These are phyloP conservation scores for Hippocampus barbouri DNA, from an alignment of 2,113 vertebrate genomes.

Conservation along the genomic window DNA sequence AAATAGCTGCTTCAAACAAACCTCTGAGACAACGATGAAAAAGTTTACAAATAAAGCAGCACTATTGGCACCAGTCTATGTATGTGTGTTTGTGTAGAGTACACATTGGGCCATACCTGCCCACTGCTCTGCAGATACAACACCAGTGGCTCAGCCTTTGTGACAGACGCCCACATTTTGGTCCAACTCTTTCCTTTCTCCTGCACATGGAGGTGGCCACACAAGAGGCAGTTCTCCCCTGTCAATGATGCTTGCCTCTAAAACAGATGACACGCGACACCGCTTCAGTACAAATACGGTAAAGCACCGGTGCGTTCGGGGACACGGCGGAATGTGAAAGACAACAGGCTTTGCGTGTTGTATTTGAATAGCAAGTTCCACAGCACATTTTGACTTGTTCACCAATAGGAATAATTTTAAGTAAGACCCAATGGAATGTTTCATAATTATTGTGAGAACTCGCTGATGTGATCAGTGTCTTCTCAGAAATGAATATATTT, in stretches of 20 bases:
- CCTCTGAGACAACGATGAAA: no score
- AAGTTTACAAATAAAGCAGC: no score
- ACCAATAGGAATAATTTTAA: not conserved
- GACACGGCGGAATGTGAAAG: no score
- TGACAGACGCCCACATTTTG: conserved; percentile 80
- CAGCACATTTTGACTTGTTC: no score
- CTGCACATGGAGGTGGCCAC: conserved; percentile 78
- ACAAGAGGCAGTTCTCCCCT: conserved; percentile 75
- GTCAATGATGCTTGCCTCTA: conserved; percentile 75
- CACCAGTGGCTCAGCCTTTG: conserved; percentile 77
- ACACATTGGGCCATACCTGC: conserved; percentile 72
- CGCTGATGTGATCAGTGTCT: no score
- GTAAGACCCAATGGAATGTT: not conserved
- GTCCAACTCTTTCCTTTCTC: conserved; percentile 82
- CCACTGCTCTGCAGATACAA: conserved; percentile 76
- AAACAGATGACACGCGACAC: conserved; percentile 8
- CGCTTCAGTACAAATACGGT: not conserved
- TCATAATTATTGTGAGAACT: no score
- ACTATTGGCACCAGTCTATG: not conserved
- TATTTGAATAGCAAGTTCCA: not conserved
- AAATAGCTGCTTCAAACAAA: no score
- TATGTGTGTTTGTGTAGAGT: no score
- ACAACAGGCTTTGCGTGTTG: not conserved
- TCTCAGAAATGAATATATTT: no score
- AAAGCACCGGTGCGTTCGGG: no score